Percentiles rank a stretch among this genome's conserved stretches.
Evolutionary conservation across 2,797 vertebrate genomes (phyloP).

Genomic region (Psittacula derbiana): DNA sequence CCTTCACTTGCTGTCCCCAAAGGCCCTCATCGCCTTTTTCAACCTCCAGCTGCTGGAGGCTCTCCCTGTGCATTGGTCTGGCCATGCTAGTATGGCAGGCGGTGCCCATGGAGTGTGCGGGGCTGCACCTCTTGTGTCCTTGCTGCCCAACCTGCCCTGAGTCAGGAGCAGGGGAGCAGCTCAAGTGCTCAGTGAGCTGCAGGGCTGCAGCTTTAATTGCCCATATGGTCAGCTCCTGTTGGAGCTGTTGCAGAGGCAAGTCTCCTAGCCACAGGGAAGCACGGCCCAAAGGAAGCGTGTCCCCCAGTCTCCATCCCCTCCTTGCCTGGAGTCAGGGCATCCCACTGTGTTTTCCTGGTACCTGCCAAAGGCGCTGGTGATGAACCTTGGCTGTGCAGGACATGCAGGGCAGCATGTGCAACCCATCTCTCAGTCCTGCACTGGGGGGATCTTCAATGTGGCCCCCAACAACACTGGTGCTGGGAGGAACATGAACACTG

Average conservation of each 20-base stretch:
- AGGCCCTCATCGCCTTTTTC: background rate
- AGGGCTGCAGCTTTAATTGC: background rate
- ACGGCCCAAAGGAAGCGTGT: fast-evolving
- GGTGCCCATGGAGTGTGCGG: fast-evolving
- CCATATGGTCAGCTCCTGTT: fast-evolving
- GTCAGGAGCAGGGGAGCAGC: background rate
- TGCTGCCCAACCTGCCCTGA: fast-evolving
- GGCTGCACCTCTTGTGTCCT: background rate
- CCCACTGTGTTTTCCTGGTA: background rate
- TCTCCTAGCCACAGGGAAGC: background rate
- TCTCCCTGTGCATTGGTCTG: fast-evolving
- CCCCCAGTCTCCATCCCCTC: fast-evolving
- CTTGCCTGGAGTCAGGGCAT: background rate
- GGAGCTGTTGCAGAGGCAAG: background rate
- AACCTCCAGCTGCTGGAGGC: background rate
- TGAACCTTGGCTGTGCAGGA: background rate
- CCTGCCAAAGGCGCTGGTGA: background rate
- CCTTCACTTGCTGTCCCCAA: background rate
- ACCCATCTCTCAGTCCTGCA: background rate
- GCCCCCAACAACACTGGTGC: background rate
- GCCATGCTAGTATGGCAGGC: fast-evolving
- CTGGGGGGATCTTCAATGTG: fast-evolving
- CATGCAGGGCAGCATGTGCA: fast-evolving
- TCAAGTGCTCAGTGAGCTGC: fast-evolving
- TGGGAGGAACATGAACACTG: background rate